A percentile compares a stretch with the other conserved stretches of the same genome.
Evolutionary conservation across 2,797 vertebrate species (phyloP).

Genomic region (Sternotherus odoratus): DNA sequence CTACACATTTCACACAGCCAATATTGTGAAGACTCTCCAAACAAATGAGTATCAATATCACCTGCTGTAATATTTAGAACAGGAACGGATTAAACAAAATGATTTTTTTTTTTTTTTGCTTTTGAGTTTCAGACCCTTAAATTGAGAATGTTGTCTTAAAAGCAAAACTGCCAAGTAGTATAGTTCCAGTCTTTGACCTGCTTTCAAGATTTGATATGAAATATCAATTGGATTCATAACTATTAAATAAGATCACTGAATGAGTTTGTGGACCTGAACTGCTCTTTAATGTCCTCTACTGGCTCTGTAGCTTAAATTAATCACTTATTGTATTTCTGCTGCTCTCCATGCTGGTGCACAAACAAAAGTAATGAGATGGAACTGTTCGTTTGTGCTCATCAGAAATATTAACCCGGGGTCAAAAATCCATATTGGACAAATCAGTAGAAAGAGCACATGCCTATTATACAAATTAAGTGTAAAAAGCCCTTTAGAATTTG

Average conservation of each 20-base stretch:
- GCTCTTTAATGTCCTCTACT: slow-evolving; percentile 49
- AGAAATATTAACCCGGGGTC: not conserved
- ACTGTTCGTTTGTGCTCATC: not conserved
- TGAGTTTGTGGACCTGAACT: not conserved
- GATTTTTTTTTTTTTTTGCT: not conserved
- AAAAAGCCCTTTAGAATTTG: not conserved
- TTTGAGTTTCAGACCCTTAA: not conserved
- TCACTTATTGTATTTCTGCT: not conserved
- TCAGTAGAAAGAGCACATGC: slow-evolving; percentile 11
- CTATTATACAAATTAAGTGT: not conserved
- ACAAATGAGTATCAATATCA: not conserved
- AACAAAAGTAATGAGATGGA: not conserved
- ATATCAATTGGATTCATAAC: not conserved
- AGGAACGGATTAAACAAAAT: not conserved
- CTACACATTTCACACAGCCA: not conserved
- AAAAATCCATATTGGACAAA: slow-evolving; percentile 13
- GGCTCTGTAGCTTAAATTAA: not conserved
- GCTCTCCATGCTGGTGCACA: not conserved
- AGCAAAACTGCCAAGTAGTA: not conserved
- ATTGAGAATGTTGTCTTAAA: not conserved
- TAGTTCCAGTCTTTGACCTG: not conserved
- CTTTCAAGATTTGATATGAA: not conserved
- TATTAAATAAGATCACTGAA: not conserved
- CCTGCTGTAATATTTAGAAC: not conserved
- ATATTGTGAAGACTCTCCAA: not conserved